Base-by-base conservation (phyloP, 1,140 invertebrate species). In the Drosophila kohkoa region DNA sequence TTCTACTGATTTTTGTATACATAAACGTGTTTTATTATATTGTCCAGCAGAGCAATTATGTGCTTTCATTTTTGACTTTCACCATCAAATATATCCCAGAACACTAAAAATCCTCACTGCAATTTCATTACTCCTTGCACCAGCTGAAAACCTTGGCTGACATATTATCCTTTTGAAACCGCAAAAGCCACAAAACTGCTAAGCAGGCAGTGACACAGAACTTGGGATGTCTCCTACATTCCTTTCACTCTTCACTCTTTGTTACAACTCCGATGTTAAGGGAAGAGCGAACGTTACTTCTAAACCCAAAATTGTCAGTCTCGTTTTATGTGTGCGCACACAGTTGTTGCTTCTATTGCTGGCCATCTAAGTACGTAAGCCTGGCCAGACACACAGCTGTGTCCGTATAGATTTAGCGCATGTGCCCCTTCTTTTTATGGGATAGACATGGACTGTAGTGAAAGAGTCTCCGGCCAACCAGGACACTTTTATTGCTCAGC, bases 401-500 rank as follows among this genome's bases (percentile, higher is more conserved):
- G 77, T 64, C 73, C 77, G 15, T 59, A 79, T 79, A 73, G 76
- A 74, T 87, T 88, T 67, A 79, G 73, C 58, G 73, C 80, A 75
- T 86, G 75, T 88, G 82, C 64, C 79, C 75, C 81, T 86, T 38
- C 10, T 38, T 86, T 86, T 86, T 86, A 82, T 88, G 49, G 83
- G 48, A 79, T 82, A 81, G 68, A 88, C 76, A 79, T 88, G 79
- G 76, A 82, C 82, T 82, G 72, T 71, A 25, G 20, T 25, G 78
- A 70, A 81, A 83, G 80, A 89, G 80, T 88, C 80, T 88, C 74
- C 70, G 76, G 72, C 64, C 77, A 79, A 72, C 45, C 59, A 63
- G 83, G 83, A 88, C 83, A 87, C 83, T 83, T 88, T 87, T 87
- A 87, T 87, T 87, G 83, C 83, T 41, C 83, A 83, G 83, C 85